Base-by-base conservation (phyloP, 2,797 vertebrate species). In the Myotis myotis region DNA sequence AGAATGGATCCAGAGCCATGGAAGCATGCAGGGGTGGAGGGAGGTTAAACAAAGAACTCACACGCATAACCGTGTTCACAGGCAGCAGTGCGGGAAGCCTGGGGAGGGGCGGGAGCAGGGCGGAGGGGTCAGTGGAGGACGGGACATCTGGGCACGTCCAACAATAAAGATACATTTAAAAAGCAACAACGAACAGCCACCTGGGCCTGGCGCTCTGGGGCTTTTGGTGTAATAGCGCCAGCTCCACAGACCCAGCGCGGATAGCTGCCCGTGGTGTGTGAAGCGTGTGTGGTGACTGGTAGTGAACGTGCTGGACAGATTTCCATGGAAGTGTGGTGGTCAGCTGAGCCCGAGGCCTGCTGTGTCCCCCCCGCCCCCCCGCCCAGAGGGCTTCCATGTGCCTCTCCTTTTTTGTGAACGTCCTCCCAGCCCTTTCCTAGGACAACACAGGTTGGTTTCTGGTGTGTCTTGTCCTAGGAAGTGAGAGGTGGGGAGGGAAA, bases 371-470 rank as follows among this genome's bases (percentile, higher is more conserved):
- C n/a, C n/a, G n/a, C n/a, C n/a, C n/a, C n/a, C n/a, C n/a, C n/a
- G n/a, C n/a, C n/a, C n/a, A n/a, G n/a, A n/a, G n/a, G n/a, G n/a
- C n/a, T n/a, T 30, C 47, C 49, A 7, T 38, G 74, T 94, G 83
- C 86, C 74, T 80, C 8, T 75, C 88, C 81, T 76, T 88, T 95
- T 95, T 86, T 88, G 55, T 15, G 41, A 49, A 36, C 11, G 75
- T 89, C 70, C 49, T 95, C 71, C 92, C 85, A 72, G 49, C 82
- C 87, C 36, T 80, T 88, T 88, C 74, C 85, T 94, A 60, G 92
- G 94, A 90, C 95, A 92, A 33, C 15, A 6, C 44, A 30, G 79
- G 84, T 49, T 86, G 92, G 95, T 93, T 96, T 89, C 95, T 12
- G 53, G 93, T 44, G 60, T 83, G 53, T 82, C 74, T 70, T 71